These are phyloP conservation scores for Mythimna ferrago DNA, from an alignment of 2,888 invertebrate species.

Conservation along the genomic window DNA sequence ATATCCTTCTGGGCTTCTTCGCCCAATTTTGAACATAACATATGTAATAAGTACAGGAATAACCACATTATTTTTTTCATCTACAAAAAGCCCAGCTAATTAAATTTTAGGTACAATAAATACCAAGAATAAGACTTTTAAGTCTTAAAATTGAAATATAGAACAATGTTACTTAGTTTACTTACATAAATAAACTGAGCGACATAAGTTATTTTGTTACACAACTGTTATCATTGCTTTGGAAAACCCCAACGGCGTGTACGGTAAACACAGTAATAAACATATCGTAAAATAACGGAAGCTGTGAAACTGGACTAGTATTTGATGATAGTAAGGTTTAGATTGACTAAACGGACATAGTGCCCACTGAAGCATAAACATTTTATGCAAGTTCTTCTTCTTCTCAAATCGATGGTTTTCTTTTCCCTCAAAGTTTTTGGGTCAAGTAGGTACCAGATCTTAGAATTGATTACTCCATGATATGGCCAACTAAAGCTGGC, in stretches of 20 bases:
- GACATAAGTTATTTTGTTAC: no score
- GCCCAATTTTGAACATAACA: no score
- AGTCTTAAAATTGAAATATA: background rate
- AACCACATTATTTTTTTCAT: background rate
- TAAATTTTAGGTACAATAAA: background rate
- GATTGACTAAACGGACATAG: background rate
- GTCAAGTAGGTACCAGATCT: no score
- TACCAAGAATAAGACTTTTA: background rate
- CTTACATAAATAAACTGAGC: background rate
- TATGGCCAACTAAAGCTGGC: no score
- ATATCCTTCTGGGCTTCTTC: no score
- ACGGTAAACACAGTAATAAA: conserved; percentile 5
- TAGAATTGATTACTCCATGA: no score
- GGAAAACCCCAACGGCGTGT: conserved; percentile 25
- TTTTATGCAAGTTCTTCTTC: background rate
- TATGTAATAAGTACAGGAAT: background rate
- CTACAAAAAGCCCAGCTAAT: background rate
- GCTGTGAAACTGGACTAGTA: background rate
- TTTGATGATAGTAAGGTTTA: background rate
- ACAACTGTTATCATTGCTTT: conserved; percentile 15
- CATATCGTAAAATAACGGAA: conserved; percentile 22
- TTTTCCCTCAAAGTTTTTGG: no score
- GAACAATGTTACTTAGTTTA: background rate
- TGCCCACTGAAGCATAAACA: background rate
- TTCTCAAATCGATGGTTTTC: no score